Evolutionary conservation across 2,113 vertebrate genomes (phyloP), one percentile per base, ranked within the genome.

Genomic region (Tapirus terrestris): DNA sequence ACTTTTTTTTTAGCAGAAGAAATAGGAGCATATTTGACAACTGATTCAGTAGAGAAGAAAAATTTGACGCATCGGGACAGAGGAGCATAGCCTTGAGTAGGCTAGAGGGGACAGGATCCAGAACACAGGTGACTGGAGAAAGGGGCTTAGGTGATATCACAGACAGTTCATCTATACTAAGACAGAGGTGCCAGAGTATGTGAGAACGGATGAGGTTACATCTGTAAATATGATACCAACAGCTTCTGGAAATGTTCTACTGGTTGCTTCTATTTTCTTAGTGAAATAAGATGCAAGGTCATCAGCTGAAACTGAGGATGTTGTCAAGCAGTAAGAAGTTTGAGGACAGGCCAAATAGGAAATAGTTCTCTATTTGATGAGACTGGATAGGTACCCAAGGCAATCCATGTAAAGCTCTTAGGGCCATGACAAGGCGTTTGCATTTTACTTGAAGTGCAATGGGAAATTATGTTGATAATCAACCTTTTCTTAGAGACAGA

Each of bases 101-200:
- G 58, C 60, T 23, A 61, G 0, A 80, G 1, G 12, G 43, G 39
- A 23, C 13, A 68, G 31, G 21, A 70, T 29, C 29, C 14, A 20
- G 14, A 10, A 56, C 17, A 29, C 4, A 60, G 7, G 21, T 31
- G n/a, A 61, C 39, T 8, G 33, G 43, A 1, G 6, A 21, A 10
- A 8, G 0, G 3, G 31, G 31, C 29, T 36, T 20, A 6, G 8
- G 8, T 10, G 10, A 36, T 4, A 13, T 6, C 11, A 39, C 48
- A 58, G 4, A 21, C 2, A 3, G 18, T 45, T 91, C 48, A 29
- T 31, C 39, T 1, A 5, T 33, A 45, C 39, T 8, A 17, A 27
- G 48, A 61, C 20, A 21, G 51, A 36, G n/a, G 17, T 82, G 6
- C 4, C 48, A 36, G 45, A 8, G 21, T 3, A 31, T 21, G 8